phyloP scores from a whole-genome alignment of 2,113 vertebrate species.

The Paramisgurnus dabryanus region DNA sequence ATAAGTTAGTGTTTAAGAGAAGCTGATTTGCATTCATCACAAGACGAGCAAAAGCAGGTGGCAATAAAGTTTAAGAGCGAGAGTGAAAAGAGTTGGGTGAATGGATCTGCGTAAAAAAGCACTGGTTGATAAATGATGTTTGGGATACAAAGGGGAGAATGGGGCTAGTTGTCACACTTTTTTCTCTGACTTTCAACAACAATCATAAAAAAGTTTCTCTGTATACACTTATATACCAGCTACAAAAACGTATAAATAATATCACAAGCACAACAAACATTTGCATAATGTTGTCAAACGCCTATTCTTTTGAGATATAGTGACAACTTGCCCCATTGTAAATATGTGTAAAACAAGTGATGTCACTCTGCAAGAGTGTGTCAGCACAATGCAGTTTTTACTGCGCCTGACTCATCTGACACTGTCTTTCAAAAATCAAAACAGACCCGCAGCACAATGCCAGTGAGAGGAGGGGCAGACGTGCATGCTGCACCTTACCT shows the following conservation, averaged over 20 bases:
- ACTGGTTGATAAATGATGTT: background rate
- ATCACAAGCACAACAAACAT: too few relatives aligned
- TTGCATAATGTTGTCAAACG: background rate
- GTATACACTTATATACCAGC: too few relatives aligned
- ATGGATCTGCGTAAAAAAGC: constrained; percentile 16
- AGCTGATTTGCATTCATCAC: constrained; percentile 14
- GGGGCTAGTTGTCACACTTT: background rate
- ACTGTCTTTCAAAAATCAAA: constrained; percentile 38
- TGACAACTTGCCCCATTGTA: background rate
- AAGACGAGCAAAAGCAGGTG: background rate
- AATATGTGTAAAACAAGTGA: background rate
- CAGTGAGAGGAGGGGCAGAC: constrained; percentile 38
- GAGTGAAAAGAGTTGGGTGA: background rate
- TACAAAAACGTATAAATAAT: too few relatives aligned
- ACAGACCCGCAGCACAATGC: constrained; percentile 40
- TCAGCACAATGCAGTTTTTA: background rate
- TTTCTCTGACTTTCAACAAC: background rate
- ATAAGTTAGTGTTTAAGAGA: constrained; percentile 24
- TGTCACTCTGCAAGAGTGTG: constrained; percentile 14
- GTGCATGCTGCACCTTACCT: constrained; percentile 33
- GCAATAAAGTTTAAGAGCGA: background rate
- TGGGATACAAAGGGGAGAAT: constrained; percentile 6
- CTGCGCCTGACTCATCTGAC: constrained; percentile 35
- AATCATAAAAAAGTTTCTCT: too few relatives aligned
- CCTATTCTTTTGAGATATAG: too few relatives aligned